phyloP scores from a whole-genome alignment of 2,797 vertebrate genomes.

The Centroberyx gerrardi region DNA sequence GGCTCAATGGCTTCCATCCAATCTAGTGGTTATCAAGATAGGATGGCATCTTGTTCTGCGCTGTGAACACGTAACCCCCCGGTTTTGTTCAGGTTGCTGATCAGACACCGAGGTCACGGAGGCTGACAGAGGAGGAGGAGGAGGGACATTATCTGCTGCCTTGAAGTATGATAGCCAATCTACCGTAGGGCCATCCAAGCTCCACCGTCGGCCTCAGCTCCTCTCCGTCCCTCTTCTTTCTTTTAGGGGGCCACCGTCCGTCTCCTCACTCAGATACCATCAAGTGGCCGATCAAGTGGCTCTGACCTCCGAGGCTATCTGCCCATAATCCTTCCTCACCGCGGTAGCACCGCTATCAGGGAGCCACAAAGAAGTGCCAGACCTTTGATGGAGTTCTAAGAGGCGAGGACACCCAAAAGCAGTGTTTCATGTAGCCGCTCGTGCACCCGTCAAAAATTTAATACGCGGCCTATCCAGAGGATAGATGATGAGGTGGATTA shows the following conservation, averaged over 20 bases:
- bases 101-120: constrained; percentile 53
- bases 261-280: constrained; percentile 49
- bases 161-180: constrained; percentile 31
- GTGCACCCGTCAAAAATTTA: neutral
- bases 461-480: constrained; percentile 30
- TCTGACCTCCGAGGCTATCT: constrained; percentile 53
- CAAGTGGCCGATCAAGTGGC: constrained; percentile 39
- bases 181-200: constrained; percentile 1
- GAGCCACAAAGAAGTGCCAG: constrained; percentile 8
- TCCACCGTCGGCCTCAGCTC: neutral
- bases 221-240: constrained; percentile 15
- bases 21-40: constrained; percentile 60
- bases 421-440: constrained; percentile 10
- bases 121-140: constrained; percentile 20
- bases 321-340: constrained; percentile 55
- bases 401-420: constrained; percentile 16
- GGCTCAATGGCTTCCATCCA: constrained; percentile 56
- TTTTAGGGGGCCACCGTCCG: constrained; percentile 18
- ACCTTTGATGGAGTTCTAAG: constrained; percentile 30
- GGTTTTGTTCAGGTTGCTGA: constrained; percentile 60
- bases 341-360: constrained; percentile 37
- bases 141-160: constrained; percentile 44
- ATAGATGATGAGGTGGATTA: constrained; percentile 46
- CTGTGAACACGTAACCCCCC: constrained; percentile 42
- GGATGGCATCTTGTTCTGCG: constrained; percentile 43